These are phyloP conservation scores for Drosophila leontia DNA, from an alignment of 1,140 invertebrate species.

Conservation along the genomic window DNA sequence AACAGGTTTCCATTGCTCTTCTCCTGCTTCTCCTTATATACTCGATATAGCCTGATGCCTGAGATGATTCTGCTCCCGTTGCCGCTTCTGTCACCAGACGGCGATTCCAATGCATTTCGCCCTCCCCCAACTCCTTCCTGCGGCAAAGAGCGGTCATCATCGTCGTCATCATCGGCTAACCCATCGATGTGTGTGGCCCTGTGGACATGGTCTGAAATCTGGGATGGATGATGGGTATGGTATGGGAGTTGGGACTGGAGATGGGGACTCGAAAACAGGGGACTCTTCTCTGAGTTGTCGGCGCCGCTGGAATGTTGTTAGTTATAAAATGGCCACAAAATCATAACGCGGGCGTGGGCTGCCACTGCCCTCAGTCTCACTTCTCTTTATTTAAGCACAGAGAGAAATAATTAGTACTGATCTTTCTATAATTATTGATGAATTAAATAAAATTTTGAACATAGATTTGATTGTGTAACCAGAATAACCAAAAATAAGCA, in stretches of 20 bases:
- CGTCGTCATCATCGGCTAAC: slow-evolving; percentile 56
- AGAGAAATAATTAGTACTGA: not conserved
- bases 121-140: slow-evolving; percentile 15
- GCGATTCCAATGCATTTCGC: slow-evolving; percentile 37
- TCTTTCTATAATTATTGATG: not conserved
- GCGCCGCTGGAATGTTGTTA: slow-evolving; percentile 77
- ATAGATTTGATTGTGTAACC: too few relatives aligned
- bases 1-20: slow-evolving; percentile 17
- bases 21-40: slow-evolving; percentile 1
- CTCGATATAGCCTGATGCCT: slow-evolving; percentile 4
- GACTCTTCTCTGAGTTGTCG: slow-evolving; percentile 32
- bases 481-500: too few relatives aligned
- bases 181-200: slow-evolving; percentile 68
- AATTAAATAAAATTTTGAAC: too few relatives aligned
- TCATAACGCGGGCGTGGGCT: slow-evolving; percentile 79
- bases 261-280: slow-evolving; percentile 15
- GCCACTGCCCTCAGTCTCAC: slow-evolving; percentile 31
- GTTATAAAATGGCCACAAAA: slow-evolving; percentile 83
- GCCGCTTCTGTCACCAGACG: slow-evolving; percentile 55
- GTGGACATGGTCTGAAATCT: slow-evolving; percentile 21
- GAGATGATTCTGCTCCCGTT: slow-evolving; percentile 25
- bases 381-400: slow-evolving; percentile 22
- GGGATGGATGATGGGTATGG: slow-evolving; percentile 18
- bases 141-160: slow-evolving; percentile 37
- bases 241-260: not conserved